Base-by-base conservation (phyloP, 1,140 invertebrate species). In the Sarcophaga peregrina region DNA sequence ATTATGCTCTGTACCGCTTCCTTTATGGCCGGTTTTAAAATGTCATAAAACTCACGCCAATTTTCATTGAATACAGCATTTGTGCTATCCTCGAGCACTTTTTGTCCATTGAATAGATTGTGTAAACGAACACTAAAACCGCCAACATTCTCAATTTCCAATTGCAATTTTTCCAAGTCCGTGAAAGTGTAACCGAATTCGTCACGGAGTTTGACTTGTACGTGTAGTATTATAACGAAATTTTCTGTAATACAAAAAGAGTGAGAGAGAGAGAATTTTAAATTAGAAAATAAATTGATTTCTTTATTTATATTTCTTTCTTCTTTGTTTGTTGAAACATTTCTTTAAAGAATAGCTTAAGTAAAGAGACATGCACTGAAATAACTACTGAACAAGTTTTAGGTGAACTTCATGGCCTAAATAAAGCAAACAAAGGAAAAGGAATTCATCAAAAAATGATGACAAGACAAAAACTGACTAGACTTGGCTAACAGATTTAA, bases 21-120 rank as follows among this genome's bases (percentile, higher is more conserved):
- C 54, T 92, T 91, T 83, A 94, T 90, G 80, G 94, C 92, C 15
- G 93, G 93, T 85, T 92, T 90, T 20, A 94, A 85, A 15, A 93
- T 92, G 84, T 93, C 93, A 9, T 92, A 92, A 9, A 93, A 92
- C 68, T 93, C 92, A 17, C 91, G 90, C 93, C 93, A 94, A 86
- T 94, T 94, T 15, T 92, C 92, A 86, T 94, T 94, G 76, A 94
- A 90, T 87, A 94, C 93, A 7, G 91, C 90, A 83, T 94, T 94
- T 5, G 93, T 93, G 78, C 92, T 93, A 45, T 93, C 92, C 91
- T 93, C 93, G 91, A 89, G 81, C 72, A 84, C 84, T 0, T 81
- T 80, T 45, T 85, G 83, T 2, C 80, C 82, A 0, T 82, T 85
- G 20, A 89, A 88, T 0, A 89, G 80, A 82, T 87, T 86, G 8